phyloP scores from a whole-genome alignment of 2,113 vertebrate genomes.

The Mormoops blainvillei region DNA sequence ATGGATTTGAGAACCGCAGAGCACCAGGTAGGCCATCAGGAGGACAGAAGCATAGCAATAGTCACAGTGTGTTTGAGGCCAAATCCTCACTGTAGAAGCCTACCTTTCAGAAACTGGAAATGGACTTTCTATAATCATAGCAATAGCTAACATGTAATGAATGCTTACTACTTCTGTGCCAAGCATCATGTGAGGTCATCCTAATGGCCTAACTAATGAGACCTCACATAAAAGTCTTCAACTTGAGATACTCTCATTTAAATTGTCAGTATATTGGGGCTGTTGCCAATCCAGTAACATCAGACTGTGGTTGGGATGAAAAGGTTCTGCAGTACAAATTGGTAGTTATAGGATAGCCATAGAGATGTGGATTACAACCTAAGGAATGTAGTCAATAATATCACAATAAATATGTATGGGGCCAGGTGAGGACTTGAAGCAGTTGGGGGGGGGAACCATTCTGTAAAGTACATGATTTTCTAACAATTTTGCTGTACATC shows the following conservation, averaged over 20 bases:
- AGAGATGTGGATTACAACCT: background rate
- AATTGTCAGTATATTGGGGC: background rate
- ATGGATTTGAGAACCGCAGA: background rate
- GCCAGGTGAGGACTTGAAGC: background rate
- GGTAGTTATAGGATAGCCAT: background rate
- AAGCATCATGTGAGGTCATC: background rate
- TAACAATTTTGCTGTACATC: background rate
- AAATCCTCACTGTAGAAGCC: background rate
- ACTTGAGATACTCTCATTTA: background rate
- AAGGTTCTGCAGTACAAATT: background rate
- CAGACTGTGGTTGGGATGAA: background rate
- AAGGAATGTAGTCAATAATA: background rate
- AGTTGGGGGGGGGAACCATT: background rate
- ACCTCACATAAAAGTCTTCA: background rate
- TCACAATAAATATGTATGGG: background rate
- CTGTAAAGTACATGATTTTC: background rate
- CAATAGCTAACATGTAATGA: background rate
- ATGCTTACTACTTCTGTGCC: background rate
- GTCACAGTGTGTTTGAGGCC: background rate
- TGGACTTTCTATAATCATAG: background rate
- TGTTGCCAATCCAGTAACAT: background rate
- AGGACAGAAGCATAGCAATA: background rate
- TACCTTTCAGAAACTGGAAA: background rate
- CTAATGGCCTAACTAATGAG: background rate
- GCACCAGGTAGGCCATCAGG: background rate